Conservation (phyloP, 2,797 vertebrate species). For the Neoniphon sammara region DNA sequence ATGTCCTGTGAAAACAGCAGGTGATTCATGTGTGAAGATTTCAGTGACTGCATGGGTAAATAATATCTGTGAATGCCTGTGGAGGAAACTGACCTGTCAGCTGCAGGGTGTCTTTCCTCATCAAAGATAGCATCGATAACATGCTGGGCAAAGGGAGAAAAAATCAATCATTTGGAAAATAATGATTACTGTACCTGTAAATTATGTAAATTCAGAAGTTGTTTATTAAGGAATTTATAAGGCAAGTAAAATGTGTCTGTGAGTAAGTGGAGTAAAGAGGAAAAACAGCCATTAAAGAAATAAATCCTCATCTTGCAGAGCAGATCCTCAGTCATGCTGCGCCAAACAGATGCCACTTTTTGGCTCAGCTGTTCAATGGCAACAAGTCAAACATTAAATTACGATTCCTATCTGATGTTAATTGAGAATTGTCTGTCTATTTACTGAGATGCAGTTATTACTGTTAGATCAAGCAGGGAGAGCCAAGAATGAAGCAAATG, state of each 20-base stretch:
- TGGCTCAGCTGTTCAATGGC: constrained; percentile 24
- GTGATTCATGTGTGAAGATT: constrained; percentile 5
- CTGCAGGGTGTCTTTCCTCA: constrained; percentile 81
- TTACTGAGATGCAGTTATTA: not conserved
- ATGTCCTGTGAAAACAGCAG: constrained; percentile 44
- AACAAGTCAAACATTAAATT: constrained; percentile 29
- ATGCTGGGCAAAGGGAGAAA: constrained; percentile 44
- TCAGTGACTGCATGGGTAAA: not conserved
- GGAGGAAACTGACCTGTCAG: constrained; percentile 77
- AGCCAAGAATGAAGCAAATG: not conserved
- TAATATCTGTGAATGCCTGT: not conserved
- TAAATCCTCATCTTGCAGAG: constrained; percentile 34
- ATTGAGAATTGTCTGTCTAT: constrained; percentile 1
- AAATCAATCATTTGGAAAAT: constrained; percentile 2
- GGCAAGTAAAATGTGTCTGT: constrained; percentile 46
- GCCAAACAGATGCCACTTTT: not conserved
- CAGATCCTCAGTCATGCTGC: constrained; percentile 37
- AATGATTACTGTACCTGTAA: not conserved
- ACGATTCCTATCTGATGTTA: not conserved
- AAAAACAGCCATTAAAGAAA: constrained; percentile 51
- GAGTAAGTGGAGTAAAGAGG: constrained; percentile 35
- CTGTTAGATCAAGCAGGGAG: constrained; percentile 10
- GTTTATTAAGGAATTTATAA: not conserved
- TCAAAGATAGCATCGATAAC: constrained; percentile 46
- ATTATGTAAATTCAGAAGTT: constrained; percentile 1